Evolutionary conservation across 64 coral and sea anemone genomes (phyloP), one percentile per base, ranked within the genome.

Genomic region (Stylophora pistillata): DNA sequence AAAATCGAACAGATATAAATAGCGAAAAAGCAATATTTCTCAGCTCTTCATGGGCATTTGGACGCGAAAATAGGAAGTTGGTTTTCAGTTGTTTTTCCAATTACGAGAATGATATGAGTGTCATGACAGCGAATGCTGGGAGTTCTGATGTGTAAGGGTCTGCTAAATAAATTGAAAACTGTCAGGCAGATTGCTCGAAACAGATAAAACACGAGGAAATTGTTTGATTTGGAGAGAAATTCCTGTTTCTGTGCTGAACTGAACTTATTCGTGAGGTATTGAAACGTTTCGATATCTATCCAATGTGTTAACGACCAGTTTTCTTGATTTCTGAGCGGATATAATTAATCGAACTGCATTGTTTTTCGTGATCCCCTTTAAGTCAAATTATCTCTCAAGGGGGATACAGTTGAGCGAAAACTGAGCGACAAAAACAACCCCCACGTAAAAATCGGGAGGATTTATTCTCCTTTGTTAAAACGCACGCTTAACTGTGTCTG

Each of bases 351-450:
- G 61, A 0, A 25, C 17, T 32, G 1, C 58, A 82, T 58, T 78
- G 75, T 78, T 78, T 78, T 78, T 52, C 75, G 75, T 78, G 75
- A 78, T 78, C 34, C 13, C 13, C 11, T 79, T 27, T 60, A 59
- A 30, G 52, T 47, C 17, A 6, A 41, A 28, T 17, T 21, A 82
- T 69, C 53, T 17, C 16, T 7, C 15, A n/a, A 33, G 47, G 30
- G 31, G 80, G 13, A 41, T 54, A 21, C 33, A 81, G 17, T 61
- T 30, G 57, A 56, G 12, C 47, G 11, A 53, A 18, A 28, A 78
- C 21, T 68, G 37, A 78, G 20, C 75, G 14, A 56, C 12, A 55
- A 77, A 77, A 77, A 78, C 23, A 47, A 13, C 5, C 17, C 75
- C 21, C 4, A 4, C 20, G 13, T 27, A 10, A 55, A 57, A 21